Percentiles rank a stretch among this genome's conserved stretches.
Conservation (phyloP, 1,140 invertebrate species). For the Plutomurus gul region DNA sequence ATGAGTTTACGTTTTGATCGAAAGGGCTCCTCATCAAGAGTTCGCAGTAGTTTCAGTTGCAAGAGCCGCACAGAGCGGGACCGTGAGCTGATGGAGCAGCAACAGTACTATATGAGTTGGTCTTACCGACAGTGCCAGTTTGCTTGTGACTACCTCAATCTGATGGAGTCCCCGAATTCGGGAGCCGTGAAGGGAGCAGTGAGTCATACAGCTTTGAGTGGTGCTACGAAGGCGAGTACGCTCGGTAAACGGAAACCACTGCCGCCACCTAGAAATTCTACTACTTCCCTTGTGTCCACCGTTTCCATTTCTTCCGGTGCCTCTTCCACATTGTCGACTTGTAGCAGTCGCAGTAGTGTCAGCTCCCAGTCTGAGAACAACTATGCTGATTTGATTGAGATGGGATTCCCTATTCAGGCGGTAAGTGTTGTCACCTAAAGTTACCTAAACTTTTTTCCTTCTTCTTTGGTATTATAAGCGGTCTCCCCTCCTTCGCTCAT, state of each 20-base stretch:
- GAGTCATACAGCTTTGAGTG: neutral
- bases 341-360: conserved; percentile 20
- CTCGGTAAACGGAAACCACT: neutral
- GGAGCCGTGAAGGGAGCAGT: neutral
- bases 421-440: no score
- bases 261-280: conserved; percentile 7
- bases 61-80: conserved; percentile 18
- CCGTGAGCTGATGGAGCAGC: conserved; percentile 25
- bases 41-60: conserved; percentile 8
- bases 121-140: conserved; percentile 51
- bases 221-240: neutral
- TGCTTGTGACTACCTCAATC: conserved; percentile 53
- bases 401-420: conserved; percentile 16
- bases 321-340: conserved; percentile 5
- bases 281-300: conserved; percentile 20
- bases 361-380: conserved; percentile 18
- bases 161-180: conserved; percentile 44
- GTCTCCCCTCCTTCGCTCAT: no score
- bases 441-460: no score
- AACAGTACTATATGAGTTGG: conserved; percentile 50
- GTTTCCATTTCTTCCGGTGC: conserved; percentile 2
- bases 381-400: conserved; percentile 33
- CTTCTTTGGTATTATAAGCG: no score
- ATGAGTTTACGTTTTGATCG: conserved; percentile 53
- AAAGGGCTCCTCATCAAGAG: conserved; percentile 38